Evolutionary conservation across 2,113 vertebrate species (phyloP).

Genomic region (Ondatra zibethicus): DNA sequence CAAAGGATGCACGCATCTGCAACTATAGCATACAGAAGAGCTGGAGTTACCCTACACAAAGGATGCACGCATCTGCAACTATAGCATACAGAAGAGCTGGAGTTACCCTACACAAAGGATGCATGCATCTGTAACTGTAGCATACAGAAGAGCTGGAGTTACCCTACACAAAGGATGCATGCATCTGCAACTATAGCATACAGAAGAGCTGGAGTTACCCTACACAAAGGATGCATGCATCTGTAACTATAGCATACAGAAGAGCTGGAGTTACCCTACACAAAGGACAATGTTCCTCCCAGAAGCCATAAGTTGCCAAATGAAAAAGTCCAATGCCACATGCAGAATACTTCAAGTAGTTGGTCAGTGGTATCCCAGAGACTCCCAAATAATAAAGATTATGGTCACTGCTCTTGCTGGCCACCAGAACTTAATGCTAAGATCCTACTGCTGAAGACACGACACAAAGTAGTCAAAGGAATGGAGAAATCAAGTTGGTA

Average conservation of each 20-base stretch:
- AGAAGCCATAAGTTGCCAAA: background rate
- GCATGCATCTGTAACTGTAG: conserved; percentile 11
- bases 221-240: no score
- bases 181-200: no score
- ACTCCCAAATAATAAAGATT: background rate
- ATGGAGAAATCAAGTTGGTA: background rate
- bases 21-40: background rate
- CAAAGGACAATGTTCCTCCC: background rate
- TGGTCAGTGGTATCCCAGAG: background rate
- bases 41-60: background rate
- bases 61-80: conserved; percentile 18
- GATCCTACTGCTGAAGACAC: background rate
- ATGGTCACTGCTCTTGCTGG: background rate
- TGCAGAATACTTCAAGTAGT: background rate
- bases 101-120: background rate
- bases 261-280: no score
- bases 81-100: background rate
- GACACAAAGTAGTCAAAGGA: background rate
- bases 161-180: no score
- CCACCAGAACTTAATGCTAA: background rate
- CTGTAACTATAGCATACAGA: no score
- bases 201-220: no score
- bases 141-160: background rate
- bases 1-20: conserved; percentile 17
- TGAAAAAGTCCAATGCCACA: background rate